Conservation (phyloP, 2,888 invertebrate genomes). For the Eilema depressum region DNA sequence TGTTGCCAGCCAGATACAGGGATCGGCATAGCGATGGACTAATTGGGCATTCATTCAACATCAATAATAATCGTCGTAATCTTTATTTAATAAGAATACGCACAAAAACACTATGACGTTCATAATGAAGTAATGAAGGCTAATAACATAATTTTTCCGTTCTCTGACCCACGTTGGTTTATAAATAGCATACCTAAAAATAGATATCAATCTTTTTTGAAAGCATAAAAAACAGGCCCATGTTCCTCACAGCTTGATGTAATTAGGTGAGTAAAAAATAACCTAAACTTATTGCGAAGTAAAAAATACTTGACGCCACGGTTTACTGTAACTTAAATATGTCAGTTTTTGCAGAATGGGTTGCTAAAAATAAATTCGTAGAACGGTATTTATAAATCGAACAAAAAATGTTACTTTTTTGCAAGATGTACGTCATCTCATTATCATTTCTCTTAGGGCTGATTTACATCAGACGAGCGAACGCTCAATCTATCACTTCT, state of each 20-base stretch:
- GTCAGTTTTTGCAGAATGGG: not conserved
- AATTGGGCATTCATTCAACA: too few relatives aligned
- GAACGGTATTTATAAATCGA: not conserved
- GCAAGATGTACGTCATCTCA: too few relatives aligned
- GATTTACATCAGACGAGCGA: too few relatives aligned
- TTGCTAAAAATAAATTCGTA: not conserved
- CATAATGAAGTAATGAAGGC: not conserved
- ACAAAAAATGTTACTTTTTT: not conserved
- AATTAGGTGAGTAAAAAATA: not conserved
- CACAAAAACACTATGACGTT: too few relatives aligned
- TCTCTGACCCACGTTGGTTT: not conserved
- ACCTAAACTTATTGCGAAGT: not conserved
- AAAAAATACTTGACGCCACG: not conserved
- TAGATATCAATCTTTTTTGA: not conserved
- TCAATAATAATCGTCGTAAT: too few relatives aligned
- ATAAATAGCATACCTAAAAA: not conserved
- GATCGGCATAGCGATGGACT: too few relatives aligned
- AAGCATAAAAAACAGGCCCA: not conserved
- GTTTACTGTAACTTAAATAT: not conserved
- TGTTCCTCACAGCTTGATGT: not conserved
- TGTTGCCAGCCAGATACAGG: too few relatives aligned
- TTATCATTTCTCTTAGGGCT: too few relatives aligned
- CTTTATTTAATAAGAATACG: too few relatives aligned
- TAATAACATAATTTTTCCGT: not conserved
- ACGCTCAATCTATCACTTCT: too few relatives aligned